Evolutionary conservation across 2,888 invertebrate species (phyloP).

Genomic region (Eutolmus rufibarbis): DNA sequence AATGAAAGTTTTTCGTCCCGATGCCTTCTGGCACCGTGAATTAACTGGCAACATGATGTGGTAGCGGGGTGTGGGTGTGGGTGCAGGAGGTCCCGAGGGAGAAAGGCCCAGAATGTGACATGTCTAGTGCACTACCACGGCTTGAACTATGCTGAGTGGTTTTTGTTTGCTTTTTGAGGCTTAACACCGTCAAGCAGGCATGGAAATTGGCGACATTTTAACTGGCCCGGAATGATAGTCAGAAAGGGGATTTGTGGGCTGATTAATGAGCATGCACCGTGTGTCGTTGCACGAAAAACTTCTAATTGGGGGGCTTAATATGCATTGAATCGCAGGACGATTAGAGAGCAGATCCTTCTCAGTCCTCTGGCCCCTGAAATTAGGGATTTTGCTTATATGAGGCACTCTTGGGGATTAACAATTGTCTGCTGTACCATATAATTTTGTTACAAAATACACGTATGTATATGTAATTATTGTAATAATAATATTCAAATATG

Average conservation of each 20-base stretch:
- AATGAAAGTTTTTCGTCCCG: constrained; percentile 18
- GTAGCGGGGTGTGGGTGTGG: background rate
- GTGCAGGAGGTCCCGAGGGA: background rate
- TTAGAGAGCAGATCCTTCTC: background rate
- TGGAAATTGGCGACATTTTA: background rate
- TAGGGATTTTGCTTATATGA: background rate
- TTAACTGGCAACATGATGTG: constrained; percentile 3
- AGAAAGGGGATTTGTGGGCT: background rate
- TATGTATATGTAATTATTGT: too few relatives aligned
- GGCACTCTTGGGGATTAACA: background rate
- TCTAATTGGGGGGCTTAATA: background rate
- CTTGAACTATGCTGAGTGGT: background rate
- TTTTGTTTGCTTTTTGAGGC: background rate
- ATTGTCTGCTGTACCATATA: background rate
- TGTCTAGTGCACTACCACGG: background rate
- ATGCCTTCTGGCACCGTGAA: background rate
- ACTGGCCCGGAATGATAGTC: background rate
- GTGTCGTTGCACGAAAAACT: background rate
- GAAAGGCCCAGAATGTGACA: background rate
- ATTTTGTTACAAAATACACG: too few relatives aligned
- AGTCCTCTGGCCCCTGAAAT: background rate
- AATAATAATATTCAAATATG: too few relatives aligned
- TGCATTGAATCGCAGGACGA: background rate
- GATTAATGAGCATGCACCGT: background rate
- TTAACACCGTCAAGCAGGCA: background rate